phyloP scores from a whole-genome alignment of 2,797 vertebrate genomes.

The Moxostoma hubbsi region DNA sequence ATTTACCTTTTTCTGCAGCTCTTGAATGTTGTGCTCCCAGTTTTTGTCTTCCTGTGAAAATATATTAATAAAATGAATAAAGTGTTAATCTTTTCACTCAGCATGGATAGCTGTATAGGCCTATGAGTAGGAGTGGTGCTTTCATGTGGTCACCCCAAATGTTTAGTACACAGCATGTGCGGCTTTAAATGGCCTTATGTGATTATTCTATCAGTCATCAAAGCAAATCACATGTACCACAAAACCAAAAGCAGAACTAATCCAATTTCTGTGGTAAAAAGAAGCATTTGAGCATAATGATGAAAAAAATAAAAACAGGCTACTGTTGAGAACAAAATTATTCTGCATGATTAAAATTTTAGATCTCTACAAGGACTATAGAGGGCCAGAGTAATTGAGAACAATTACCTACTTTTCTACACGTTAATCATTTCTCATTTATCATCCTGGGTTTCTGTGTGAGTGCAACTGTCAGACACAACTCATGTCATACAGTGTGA shows the following conservation, averaged over 20 bases:
- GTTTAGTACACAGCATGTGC: slow-evolving; percentile 8
- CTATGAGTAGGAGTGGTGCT: slow-evolving; percentile 10
- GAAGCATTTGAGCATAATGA: slow-evolving; percentile 7
- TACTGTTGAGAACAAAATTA: slow-evolving; percentile 33
- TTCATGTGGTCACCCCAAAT: slow-evolving; percentile 11
- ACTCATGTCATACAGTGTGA: slow-evolving; percentile 1
- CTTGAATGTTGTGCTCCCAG: slow-evolving; percentile 97
- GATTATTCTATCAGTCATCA: slow-evolving; percentile 29
- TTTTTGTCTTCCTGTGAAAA: slow-evolving; percentile 92
- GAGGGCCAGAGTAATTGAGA: slow-evolving; percentile 23
- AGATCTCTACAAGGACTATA: slow-evolving; percentile 11
- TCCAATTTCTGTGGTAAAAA: slow-evolving; percentile 7
- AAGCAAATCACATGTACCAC: slow-evolving; percentile 4
- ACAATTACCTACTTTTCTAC: slow-evolving; percentile 22
- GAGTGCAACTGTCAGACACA: background rate
- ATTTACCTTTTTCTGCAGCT: slow-evolving; percentile 92
- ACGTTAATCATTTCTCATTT: slow-evolving; percentile 27
- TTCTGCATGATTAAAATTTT: slow-evolving; percentile 44
- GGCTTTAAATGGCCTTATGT: slow-evolving; percentile 25
- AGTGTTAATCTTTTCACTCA: slow-evolving; percentile 11
- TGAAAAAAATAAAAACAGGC: slow-evolving; percentile 22
- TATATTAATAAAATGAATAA: background rate
- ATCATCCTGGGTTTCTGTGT: slow-evolving; percentile 8
- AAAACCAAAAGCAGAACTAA: slow-evolving; percentile 22
- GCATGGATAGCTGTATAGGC: background rate